These are phyloP conservation scores for Coracopsis vasa DNA, from an alignment of 2,113 vertebrate species.

Conservation along the genomic window DNA sequence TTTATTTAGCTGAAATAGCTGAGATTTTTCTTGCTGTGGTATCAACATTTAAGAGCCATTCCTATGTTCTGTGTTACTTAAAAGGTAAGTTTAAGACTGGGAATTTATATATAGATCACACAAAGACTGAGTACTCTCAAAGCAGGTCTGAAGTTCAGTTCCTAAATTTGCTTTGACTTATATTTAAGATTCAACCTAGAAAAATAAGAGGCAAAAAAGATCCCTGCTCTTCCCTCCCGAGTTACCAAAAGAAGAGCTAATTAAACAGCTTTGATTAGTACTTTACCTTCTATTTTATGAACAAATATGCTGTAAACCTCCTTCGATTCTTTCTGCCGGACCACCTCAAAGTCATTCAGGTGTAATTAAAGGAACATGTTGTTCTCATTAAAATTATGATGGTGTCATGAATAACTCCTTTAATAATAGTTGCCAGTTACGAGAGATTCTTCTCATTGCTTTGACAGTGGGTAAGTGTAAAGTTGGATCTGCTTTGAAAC, in stretches of 20 bases:
- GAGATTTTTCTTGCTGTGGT: neutral
- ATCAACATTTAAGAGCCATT: neutral
- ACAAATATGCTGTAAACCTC: neutral
- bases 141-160: neutral
- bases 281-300: neutral
- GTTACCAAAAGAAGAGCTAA: neutral
- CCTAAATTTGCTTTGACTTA: neutral
- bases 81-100: neutral
- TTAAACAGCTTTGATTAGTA: neutral
- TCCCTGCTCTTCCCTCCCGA: neutral
- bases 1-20: neutral
- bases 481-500: conserved; percentile 22
- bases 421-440: neutral
- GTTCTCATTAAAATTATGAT: neutral
- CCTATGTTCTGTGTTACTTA: neutral
- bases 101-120: neutral
- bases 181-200: neutral
- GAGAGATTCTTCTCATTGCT: neutral
- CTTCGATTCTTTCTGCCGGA: neutral
- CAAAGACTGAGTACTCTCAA: neutral
- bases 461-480: neutral
- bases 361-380: neutral
- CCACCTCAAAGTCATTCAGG: neutral
- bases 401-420: neutral
- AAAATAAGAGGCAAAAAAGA: neutral